Conservation (phyloP, 2,888 invertebrate species). For the Amphipoea oculea region DNA sequence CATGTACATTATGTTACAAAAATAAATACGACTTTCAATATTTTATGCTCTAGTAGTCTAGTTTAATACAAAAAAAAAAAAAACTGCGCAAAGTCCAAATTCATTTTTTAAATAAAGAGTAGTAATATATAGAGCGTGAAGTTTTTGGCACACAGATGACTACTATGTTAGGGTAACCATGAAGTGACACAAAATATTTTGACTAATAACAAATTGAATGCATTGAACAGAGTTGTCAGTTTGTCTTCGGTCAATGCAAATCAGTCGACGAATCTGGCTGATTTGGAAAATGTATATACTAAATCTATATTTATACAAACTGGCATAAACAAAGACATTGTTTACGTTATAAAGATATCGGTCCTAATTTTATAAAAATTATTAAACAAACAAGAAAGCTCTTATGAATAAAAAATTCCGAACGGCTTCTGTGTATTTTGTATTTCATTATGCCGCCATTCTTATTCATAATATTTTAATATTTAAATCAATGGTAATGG, state of each 20-base stretch:
- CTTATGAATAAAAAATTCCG: conserved; percentile 26
- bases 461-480: conserved; percentile 51
- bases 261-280: not conserved
- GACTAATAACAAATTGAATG: not conserved
- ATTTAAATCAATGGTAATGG: conserved; percentile 47
- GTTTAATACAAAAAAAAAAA: not conserved
- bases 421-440: conserved; percentile 19
- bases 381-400: conserved; percentile 35
- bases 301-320: not conserved
- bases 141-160: conserved; percentile 14
- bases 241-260: not conserved
- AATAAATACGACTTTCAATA: not conserved
- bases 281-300: not conserved
- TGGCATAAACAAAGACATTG: not conserved
- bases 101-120: conserved; percentile 8
- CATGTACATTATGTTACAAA: not conserved
- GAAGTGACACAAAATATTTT: not conserved
- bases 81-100: not conserved
- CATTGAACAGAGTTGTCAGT: too few relatives aligned
- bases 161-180: conserved; percentile 3
- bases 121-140: conserved; percentile 44
- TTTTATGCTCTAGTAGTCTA: not conserved
- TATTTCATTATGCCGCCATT: conserved; percentile 38
- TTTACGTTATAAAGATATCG: conserved; percentile 3
- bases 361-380: conserved; percentile 21